Evolutionary conservation across 2,113 vertebrate species (phyloP), one percentile per base, ranked within the genome.

Genomic region (Dendropsophus ebraccatus): DNA sequence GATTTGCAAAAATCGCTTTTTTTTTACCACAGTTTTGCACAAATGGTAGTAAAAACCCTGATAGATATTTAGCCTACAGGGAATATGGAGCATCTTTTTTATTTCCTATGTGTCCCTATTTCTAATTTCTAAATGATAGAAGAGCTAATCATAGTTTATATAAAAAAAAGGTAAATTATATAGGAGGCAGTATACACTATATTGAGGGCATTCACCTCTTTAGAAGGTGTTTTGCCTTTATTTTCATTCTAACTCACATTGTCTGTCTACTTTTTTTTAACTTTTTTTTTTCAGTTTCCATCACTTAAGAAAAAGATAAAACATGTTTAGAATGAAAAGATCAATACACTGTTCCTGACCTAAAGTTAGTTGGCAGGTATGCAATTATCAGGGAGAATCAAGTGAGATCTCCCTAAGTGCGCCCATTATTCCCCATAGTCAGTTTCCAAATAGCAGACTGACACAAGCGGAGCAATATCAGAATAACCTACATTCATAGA

Each of bases 401-500:
- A 76, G 73, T 50, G 8, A 82, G 80, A 84, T 62, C 70, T 65
- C 83, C 73, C 72, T 76, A 84, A 84, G 72, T 75, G 83, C 35
- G 5, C 58, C 41, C 62, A 45, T 79, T 86, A 80, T 80, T 86
- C 75, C 84, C 75, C 49, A 56, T 21, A 69, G 74, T 45, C 37
- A 45, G 21, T 35, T 84, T 84, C 35, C 69, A 86, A 45, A 80
- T 65, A 50, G 62, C 47, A 58, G 47, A 30, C 62, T 67, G 74
- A 80, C 77, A 54, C 73, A 65, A 50, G 47, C 76, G 14, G 47
- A 79, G 76, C 62, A 80, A 78, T 56, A 70, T 80, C 60, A 80
- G 75, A 80, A 86, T 86, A 86, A 86, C 60, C 75, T 70, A 86
- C 75, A 80, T 86, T 80, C 62, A 52, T 80, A 67, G 65, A 79